Percentiles rank a stretch among this genome's conserved stretches.
phyloP scores from a whole-genome alignment of 2,888 invertebrate genomes.

The Arge pagana region DNA sequence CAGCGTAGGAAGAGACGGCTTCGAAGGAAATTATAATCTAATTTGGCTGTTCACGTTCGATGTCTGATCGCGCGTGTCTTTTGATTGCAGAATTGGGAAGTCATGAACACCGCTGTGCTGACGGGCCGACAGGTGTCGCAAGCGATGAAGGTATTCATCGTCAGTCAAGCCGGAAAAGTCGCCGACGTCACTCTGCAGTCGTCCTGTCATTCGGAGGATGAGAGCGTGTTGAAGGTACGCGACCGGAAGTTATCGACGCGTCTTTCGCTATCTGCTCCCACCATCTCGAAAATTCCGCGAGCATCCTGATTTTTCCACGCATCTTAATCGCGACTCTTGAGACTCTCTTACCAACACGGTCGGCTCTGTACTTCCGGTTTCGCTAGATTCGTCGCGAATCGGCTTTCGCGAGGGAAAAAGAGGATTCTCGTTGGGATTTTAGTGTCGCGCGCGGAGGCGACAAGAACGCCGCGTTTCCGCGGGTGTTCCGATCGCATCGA shows the following conservation, averaged over 20 bases:
- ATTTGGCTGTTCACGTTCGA: too few species aligned
- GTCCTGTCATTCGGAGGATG: conserved; percentile 93
- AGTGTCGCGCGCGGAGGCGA: not conserved
- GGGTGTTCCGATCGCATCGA: not conserved
- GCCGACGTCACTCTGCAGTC: conserved; percentile 94
- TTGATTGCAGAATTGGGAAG: conserved; percentile 83
- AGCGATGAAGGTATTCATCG: conserved; percentile 94
- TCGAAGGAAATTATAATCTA: too few species aligned
- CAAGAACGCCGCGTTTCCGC: not conserved
- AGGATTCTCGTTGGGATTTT: not conserved
- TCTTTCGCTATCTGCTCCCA: not conserved
- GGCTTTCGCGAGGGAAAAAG: too few species aligned
- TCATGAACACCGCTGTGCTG: conserved; percentile 92
- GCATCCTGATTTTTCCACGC: not conserved
- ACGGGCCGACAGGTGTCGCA: conserved; percentile 93
- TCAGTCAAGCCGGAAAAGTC: conserved; percentile 91
- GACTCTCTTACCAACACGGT: too few species aligned
- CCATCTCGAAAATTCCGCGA: not conserved
- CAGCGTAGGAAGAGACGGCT: too few species aligned
- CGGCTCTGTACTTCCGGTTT: conserved; percentile 12
- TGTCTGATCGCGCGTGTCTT: too few species aligned
- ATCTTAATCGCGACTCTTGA: conserved; percentile 8
- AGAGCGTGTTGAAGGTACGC: conserved; percentile 92
- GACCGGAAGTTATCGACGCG: not conserved
- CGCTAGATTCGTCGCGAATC: not conserved